A percentile compares a stretch with the other conserved stretches of the same genome.
Conservation (phyloP, 1,140 invertebrate genomes). For the Musca domestica region DNA sequence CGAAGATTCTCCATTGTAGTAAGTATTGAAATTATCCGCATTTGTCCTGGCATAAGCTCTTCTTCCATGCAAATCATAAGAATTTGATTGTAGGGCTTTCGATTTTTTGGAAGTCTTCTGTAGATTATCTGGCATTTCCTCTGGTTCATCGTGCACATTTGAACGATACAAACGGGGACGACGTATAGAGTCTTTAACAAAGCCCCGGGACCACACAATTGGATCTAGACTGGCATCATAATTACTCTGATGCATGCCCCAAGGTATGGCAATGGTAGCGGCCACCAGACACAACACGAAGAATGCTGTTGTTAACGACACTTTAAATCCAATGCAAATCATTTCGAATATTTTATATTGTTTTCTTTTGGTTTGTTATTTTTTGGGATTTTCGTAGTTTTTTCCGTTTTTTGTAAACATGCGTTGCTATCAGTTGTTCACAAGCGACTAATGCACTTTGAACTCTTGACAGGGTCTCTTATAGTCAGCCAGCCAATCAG, state of each 20-base stretch:
- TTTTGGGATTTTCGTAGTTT: not conserved
- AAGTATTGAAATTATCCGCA: not conserved
- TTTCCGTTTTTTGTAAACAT: not conserved
- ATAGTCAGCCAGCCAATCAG: constrained; percentile 24
- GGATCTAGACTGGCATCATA: constrained; percentile 48
- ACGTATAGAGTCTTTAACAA: constrained; percentile 40
- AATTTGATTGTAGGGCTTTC: not conserved
- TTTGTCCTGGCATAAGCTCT: not conserved
- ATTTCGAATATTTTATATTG: constrained; percentile 8
- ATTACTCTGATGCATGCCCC: constrained; percentile 30
- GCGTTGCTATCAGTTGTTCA: constrained; percentile 1
- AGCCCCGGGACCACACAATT: constrained; percentile 40
- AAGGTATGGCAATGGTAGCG: constrained; percentile 22
- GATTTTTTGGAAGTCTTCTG: not conserved
- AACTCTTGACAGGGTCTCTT: constrained; percentile 24
- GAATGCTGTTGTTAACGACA: not conserved
- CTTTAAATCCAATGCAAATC: not conserved
- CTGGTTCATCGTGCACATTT: not conserved
- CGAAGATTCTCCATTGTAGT: not conserved
- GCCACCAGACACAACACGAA: not conserved
- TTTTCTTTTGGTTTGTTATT: constrained; percentile 1
- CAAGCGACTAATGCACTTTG: constrained; percentile 32
- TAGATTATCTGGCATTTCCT: not conserved
- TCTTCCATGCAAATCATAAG: not conserved
- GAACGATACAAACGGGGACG: not conserved